Percentiles rank a stretch among this genome's conserved stretches.
Conservation (phyloP, 2,888 invertebrate genomes). For the Opisthograptis luteolata region DNA sequence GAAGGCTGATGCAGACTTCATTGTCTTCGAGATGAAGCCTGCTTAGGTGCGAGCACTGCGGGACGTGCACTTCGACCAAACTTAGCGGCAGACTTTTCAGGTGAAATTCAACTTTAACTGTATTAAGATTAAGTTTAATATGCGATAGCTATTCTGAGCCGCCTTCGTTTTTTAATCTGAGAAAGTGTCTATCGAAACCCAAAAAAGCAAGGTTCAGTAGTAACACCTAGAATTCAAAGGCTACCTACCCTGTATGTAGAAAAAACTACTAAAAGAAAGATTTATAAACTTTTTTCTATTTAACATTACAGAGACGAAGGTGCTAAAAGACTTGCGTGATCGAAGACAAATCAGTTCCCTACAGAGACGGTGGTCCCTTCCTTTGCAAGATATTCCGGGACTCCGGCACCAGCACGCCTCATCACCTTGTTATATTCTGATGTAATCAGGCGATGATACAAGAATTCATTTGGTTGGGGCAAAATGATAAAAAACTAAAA, state of each 20-base stretch:
- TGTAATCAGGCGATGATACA: no score
- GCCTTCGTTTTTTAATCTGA: no score
- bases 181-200: no score
- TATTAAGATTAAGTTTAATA: background rate
- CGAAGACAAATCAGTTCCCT: constrained; percentile 96
- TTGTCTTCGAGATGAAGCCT: constrained; percentile 92
- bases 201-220: no score
- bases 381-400: constrained; percentile 95
- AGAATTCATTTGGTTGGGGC: no score
- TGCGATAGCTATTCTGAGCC: no score
- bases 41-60: constrained; percentile 89
- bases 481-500: no score
- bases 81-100: constrained; percentile 75
- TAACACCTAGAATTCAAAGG: no score
- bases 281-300: no score
- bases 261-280: no score
- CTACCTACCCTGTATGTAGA: no score
- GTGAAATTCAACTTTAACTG: constrained; percentile 40
- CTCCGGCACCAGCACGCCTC: constrained; percentile 92
- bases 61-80: constrained; percentile 88
- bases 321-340: constrained; percentile 98
- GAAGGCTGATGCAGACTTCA: constrained; percentile 89
- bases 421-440: constrained; percentile 91
- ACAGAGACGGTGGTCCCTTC: constrained; percentile 98
- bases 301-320: constrained; percentile 92